Conservation (phyloP, 2,113 vertebrate species). For the Desmodus rotundus region DNA sequence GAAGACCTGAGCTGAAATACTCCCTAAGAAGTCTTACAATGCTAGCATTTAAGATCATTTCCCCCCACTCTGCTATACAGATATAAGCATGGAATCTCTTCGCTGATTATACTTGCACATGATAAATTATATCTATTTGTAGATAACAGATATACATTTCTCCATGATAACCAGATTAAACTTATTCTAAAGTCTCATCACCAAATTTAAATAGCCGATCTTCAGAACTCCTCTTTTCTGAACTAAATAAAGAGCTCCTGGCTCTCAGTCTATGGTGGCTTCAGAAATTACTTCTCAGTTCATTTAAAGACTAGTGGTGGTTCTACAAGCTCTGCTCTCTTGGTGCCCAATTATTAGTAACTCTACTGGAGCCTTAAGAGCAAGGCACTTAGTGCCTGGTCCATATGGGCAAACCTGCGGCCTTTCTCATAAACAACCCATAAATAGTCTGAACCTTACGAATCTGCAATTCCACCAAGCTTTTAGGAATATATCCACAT, state of each 20-base stretch:
- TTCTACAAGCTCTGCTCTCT: neutral
- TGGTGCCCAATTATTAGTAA: neutral
- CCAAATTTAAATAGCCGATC: neutral
- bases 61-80: neutral
- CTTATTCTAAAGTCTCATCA: neutral
- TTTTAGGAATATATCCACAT: neutral
- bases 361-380: neutral
- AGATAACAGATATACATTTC: neutral
- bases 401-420: neutral
- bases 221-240: neutral
- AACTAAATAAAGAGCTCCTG: neutral
- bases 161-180: neutral
- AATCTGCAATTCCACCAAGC: neutral
- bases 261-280: neutral
- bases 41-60: neutral
- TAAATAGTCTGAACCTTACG: neutral
- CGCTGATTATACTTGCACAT: neutral
- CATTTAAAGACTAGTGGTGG: neutral
- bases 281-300: neutral
- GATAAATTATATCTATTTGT: neutral
- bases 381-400: neutral
- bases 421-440: neutral
- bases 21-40: neutral
- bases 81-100: neutral
- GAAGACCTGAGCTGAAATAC: neutral